Evolutionary conservation across 2,888 invertebrate species (phyloP).

Genomic region (Cyclophora albipunctata): DNA sequence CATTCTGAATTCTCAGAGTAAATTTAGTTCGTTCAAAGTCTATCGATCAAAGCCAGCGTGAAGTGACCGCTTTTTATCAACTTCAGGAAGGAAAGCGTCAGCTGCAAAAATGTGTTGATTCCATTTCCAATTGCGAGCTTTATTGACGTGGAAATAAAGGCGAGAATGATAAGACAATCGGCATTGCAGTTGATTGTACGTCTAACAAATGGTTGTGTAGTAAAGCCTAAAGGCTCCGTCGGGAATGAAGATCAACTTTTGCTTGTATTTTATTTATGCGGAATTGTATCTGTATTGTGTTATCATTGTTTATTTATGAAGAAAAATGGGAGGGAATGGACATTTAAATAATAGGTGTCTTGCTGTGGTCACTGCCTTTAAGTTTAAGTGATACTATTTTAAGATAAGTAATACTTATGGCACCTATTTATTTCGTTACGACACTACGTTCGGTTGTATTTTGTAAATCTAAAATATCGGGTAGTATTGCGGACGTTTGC

Average conservation of each 20-base stretch:
- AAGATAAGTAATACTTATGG: too few relatives aligned
- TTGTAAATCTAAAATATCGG: too few relatives aligned
- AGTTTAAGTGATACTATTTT: too few relatives aligned
- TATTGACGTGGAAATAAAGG: background rate
- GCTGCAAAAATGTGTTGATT: constrained; percentile 1
- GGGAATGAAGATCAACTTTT: constrained; percentile 5
- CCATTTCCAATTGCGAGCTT: background rate
- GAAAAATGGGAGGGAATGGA: too few relatives aligned
- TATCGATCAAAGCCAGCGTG: constrained; percentile 14
- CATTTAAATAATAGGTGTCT: too few relatives aligned
- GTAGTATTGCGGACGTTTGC: too few relatives aligned
- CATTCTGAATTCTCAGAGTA: background rate
- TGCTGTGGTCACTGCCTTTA: too few relatives aligned
- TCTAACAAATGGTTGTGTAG: constrained; percentile 1
- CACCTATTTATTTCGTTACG: too few relatives aligned
- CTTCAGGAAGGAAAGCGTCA: constrained; percentile 24
- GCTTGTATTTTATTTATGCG: constrained; percentile 2
- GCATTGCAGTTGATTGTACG: background rate
- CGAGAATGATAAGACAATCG: background rate
- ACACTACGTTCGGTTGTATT: too few relatives aligned
- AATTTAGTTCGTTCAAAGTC: background rate
- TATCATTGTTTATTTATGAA: background rate
- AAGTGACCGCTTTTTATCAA: constrained; percentile 31
- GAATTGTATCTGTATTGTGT: background rate
- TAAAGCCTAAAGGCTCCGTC: constrained; percentile 1